A percentile compares a stretch with the other conserved stretches of the same genome.
Conservation (phyloP, 2,113 vertebrate genomes). For the Gadus chalcogrammus region DNA sequence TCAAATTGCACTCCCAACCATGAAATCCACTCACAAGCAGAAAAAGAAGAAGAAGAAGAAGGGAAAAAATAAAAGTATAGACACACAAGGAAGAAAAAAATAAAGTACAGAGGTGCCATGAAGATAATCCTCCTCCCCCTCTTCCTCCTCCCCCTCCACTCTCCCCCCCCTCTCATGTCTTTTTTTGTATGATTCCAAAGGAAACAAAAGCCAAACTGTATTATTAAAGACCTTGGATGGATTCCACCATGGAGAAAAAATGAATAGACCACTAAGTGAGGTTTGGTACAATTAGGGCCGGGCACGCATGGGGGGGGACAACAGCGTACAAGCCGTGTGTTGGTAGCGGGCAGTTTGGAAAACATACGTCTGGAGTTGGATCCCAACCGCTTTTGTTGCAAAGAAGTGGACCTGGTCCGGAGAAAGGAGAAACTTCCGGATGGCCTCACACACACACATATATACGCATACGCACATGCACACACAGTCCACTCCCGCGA, state of each 20-base stretch:
- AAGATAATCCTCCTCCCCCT: conserved; percentile 62
- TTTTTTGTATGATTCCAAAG: no score
- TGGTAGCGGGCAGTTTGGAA: conserved; percentile 9
- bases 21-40: conserved; percentile 67
- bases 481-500: no score
- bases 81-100: conserved; percentile 51
- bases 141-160: neutral
- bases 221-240: neutral
- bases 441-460: conserved; percentile 22
- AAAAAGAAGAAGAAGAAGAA: neutral
- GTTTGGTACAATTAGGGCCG: conserved; percentile 27
- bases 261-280: conserved; percentile 6
- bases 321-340: conserved; percentile 24
- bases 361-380: conserved; percentile 44
- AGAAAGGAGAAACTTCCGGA: conserved; percentile 41
- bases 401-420: conserved; percentile 47
- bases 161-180: conserved; percentile 10
- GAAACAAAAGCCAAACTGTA: neutral
- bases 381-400: conserved; percentile 20
- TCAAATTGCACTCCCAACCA: conserved; percentile 64
- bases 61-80: no score
- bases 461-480: no score
- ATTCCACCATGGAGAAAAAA: conserved; percentile 44
- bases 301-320: conserved; percentile 27
- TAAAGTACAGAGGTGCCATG: conserved; percentile 59